Percentiles rank a stretch among this genome's conserved stretches.
Evolutionary conservation across 1,140 invertebrate genomes (phyloP).

Genomic region (Chrysoperla carnea): DNA sequence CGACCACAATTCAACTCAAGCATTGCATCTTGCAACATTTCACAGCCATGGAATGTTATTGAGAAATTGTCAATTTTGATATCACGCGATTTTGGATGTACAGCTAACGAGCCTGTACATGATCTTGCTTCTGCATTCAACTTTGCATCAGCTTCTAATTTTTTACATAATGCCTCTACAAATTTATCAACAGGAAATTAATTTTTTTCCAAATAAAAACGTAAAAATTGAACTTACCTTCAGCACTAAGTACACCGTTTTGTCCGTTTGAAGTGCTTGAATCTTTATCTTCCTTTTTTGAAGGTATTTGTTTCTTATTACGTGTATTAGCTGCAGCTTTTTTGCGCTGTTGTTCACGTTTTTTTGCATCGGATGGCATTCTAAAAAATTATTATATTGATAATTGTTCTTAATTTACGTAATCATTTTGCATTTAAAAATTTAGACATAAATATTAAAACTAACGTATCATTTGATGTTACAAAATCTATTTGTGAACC

Average conservation of each 20-base stretch:
- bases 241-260: constrained; percentile 20
- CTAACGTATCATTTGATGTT: too few species aligned
- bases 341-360: constrained; percentile 92
- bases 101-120: constrained; percentile 85
- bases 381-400: constrained; percentile 6
- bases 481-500: too few species aligned
- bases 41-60: constrained; percentile 94
- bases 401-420: too few species aligned
- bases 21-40: constrained; percentile 88
- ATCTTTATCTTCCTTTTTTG: constrained; percentile 30
- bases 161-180: constrained; percentile 66
- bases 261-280: constrained; percentile 29
- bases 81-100: constrained; percentile 89
- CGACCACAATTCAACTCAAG: constrained; percentile 93
- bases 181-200: constrained; percentile 1
- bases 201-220: constrained; percentile 1
- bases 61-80: constrained; percentile 95
- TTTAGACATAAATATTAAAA: too few species aligned
- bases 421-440: too few species aligned
- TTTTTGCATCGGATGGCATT: constrained; percentile 96
- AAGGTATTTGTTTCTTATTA: constrained; percentile 43
- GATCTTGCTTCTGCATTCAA: constrained; percentile 85
- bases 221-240: constrained; percentile 21
- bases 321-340: constrained; percentile 82
- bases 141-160: constrained; percentile 76